phyloP scores from a whole-genome alignment of 2,888 invertebrate genomes.

The Melitaea athalia region DNA sequence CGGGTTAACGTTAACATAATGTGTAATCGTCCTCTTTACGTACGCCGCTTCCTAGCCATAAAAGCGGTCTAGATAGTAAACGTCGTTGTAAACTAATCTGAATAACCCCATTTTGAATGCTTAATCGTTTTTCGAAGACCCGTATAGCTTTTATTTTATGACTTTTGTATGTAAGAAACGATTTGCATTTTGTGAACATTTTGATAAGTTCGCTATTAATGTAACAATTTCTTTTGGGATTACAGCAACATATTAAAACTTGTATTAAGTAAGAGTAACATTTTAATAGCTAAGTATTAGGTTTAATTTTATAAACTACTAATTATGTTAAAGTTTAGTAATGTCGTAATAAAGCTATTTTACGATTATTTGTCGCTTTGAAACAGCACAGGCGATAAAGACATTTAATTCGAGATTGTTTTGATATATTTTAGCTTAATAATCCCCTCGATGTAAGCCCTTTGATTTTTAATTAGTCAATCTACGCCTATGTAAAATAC shows the following conservation, averaged over 20 bases:
- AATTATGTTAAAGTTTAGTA: neutral
- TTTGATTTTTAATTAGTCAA: too few relatives aligned
- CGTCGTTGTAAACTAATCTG: slow-evolving; percentile 72
- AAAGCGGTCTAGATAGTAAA: slow-evolving; percentile 75
- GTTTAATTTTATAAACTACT: neutral
- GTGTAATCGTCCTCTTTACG: slow-evolving; percentile 59
- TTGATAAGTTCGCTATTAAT: slow-evolving; percentile 15
- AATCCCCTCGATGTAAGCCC: too few relatives aligned
- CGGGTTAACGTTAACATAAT: slow-evolving; percentile 59
- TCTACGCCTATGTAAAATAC: too few relatives aligned
- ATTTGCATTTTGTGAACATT: slow-evolving; percentile 38
- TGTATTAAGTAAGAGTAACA: neutral
- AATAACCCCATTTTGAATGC: slow-evolving; percentile 67
- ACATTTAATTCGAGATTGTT: neutral
- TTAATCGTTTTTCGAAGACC: slow-evolving; percentile 62
- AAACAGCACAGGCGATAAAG: neutral
- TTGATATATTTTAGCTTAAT: neutral
- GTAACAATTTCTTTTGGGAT: neutral
- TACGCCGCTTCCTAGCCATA: slow-evolving; percentile 72
- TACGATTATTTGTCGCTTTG: neutral
- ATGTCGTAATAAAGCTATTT: neutral
- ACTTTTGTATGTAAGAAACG: slow-evolving; percentile 36
- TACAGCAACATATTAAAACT: neutral
- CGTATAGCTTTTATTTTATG: slow-evolving; percentile 46
- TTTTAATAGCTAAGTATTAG: neutral